phyloP scores from a whole-genome alignment of 2,888 invertebrate species.

The Stegophylla sp. region DNA sequence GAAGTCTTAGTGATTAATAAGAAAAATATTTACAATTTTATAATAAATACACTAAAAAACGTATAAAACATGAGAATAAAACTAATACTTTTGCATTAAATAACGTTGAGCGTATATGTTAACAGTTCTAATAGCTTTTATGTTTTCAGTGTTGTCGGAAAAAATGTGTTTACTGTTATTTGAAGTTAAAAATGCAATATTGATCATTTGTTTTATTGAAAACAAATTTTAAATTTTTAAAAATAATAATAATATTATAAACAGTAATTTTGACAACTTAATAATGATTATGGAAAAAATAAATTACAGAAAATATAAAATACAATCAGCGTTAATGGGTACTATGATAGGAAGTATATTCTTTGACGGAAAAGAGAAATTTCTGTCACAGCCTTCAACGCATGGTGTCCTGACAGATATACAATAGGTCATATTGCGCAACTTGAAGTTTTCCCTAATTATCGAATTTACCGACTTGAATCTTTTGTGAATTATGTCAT shows the following conservation, averaged over 20 bases:
- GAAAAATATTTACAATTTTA: background rate
- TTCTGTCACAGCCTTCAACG: constrained; percentile 34
- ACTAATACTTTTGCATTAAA: no score
- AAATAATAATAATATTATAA: background rate
- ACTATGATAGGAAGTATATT: background rate
- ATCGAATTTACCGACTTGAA: constrained; percentile 31
- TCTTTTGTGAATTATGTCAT: constrained; percentile 34
- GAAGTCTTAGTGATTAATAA: background rate
- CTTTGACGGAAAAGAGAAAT: constrained; percentile 41
- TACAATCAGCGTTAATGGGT: background rate
- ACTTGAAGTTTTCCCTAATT: constrained; percentile 49
- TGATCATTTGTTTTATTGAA: no score
- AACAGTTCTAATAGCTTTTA: no score
- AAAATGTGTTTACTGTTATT: no score
- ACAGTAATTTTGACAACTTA: constrained; percentile 2
- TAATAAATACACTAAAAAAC: no score
- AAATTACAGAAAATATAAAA: background rate
- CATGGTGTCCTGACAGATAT: constrained; percentile 4
- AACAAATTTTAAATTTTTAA: no score
- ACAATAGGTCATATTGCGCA: constrained; percentile 57
- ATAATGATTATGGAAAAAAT: constrained; percentile 6
- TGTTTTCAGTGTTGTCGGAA: no score
- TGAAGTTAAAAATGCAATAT: no score
- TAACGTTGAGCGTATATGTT: no score
- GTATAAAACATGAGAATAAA: no score